Evolutionary conservation across 92 coral and sea anemone species (phyloP), one percentile per base, ranked within the genome.

Genomic region (Epizoanthus illoricatus): DNA sequence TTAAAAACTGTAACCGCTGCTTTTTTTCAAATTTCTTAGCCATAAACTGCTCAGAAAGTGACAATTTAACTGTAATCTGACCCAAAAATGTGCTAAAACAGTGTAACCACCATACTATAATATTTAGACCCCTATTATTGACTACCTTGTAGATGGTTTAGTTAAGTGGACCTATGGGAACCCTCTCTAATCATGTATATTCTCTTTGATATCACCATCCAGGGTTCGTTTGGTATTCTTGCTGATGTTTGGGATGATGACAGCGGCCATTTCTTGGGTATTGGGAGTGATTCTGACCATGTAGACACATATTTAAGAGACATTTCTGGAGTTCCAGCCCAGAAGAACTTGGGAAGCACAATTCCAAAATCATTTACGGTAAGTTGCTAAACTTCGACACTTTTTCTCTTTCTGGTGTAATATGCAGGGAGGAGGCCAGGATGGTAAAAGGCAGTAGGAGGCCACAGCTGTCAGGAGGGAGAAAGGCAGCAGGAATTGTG

Each of bases 241-340:
- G 64, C 94, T 56, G 60, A 84, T 20, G 94, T 95, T 0, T 95
- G 92, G 92, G 98, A 95, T 71, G 93, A 91, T 39, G 98, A 95
- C 72, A 65, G 87, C 58, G 86, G 87, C 0, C 86, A 93, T 86
- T 65, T 89, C 17, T 28, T 91, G 59, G 84, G 87, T 2, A 85
- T 95, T 65, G 98, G 98, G 0, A 73, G 84, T 55, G 58, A 59
- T 4, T 88, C 86, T 69, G 98, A 95, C 86, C 86, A 80, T 60
- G 86, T 91, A 6, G 98, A 95, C 55, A 18, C 72, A 4, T 59
- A 80, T 40, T 74, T 84, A 33, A 61, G 75, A 55, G 87, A 63
- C 66, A 70, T 86, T 69, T 87, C 80, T n/a, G 84, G 84, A 43
- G 80, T 90, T 41, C 80, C 75, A 16, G 93, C 93, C 18, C 72